Evolutionary conservation across 2,113 vertebrate genomes (phyloP).

Genomic region (Notechis scutatus): DNA sequence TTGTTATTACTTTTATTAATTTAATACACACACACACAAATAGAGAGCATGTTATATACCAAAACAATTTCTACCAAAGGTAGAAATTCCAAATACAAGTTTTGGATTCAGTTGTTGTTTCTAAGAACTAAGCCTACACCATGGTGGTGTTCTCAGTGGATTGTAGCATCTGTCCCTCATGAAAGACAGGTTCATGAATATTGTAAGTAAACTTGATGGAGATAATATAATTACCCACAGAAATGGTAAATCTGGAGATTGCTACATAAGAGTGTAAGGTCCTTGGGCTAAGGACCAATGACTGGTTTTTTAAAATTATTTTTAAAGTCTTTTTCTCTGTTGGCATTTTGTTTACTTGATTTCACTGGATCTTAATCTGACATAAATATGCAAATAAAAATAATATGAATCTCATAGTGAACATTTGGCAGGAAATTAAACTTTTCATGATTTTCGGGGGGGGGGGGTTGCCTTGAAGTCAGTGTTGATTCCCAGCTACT

Average conservation of each 20-base stretch:
- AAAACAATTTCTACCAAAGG: neutral
- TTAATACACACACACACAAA: neutral
- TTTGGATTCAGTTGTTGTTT: neutral
- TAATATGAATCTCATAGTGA: neutral
- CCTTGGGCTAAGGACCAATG: neutral
- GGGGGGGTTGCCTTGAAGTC: neutral
- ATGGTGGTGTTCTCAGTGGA: neutral
- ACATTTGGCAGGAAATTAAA: neutral
- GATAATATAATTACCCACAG: neutral
- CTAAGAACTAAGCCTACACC: neutral
- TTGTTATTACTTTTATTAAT: neutral
- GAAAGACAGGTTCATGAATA: neutral
- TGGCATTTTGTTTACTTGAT: neutral
- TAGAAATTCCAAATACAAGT: neutral
- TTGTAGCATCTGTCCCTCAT: too few species aligned
- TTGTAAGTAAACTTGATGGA: neutral
- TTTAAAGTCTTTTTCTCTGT: neutral
- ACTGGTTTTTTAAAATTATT: neutral
- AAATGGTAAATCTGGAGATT: neutral
- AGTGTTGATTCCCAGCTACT: neutral
- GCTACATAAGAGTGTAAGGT: neutral
- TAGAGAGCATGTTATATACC: neutral
- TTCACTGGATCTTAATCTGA: neutral
- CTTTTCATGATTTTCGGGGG: neutral
- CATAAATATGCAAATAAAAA: slow-evolving; percentile 9